Evolutionary conservation across 2,113 vertebrate species (phyloP), one percentile per base, ranked within the genome.

Genomic region (Silurus asotus): DNA sequence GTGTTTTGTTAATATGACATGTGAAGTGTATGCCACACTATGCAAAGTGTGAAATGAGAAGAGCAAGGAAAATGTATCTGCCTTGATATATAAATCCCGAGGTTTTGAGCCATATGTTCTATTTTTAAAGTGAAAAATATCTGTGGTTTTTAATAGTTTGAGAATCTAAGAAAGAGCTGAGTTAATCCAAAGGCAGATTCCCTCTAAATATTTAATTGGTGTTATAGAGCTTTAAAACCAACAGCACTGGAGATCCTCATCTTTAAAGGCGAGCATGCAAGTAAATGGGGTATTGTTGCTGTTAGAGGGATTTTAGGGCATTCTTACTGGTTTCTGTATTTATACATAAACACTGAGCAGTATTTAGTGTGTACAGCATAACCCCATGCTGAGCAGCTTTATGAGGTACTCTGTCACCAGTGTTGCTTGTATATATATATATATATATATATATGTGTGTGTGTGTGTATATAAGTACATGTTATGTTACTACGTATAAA

Each of bases 361-460:
- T 96, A 95, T 96, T 95, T 93, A 89, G 91, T 90, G 82, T 91
- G 88, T 89, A 87, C 81, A 81, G 87, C 84, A 87, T 86, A 89
- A 90, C 92, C 88, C 65, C 23, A 58, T 90, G 85, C 80, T 91
- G 53, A 87, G 59, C 89, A 88, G 87, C 86, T 87, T 75, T 90
- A 75, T 84, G 90, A 86, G 81, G 51, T 79, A 53, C 72, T 88
- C 78, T 89, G 53, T 84, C 78, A 79, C 58, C 86, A 76, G 83
- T 89, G 61, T 77, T 81, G 82, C 86, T 85, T 90, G 84, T 88
- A 81, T 85, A 19, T 76, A 48, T 80, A 58, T 86, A 64, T 76
- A 23, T 81, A n/a, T 81, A 20, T 51, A 65, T 83, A 84, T 28
- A 56, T 83, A 86, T 37, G 37, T 37, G 37, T 37, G 37, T 37